A percentile compares a stretch with the other conserved stretches of the same genome.
Conservation (phyloP, 2,113 vertebrate genomes). For the Alexandromys fortis region DNA sequence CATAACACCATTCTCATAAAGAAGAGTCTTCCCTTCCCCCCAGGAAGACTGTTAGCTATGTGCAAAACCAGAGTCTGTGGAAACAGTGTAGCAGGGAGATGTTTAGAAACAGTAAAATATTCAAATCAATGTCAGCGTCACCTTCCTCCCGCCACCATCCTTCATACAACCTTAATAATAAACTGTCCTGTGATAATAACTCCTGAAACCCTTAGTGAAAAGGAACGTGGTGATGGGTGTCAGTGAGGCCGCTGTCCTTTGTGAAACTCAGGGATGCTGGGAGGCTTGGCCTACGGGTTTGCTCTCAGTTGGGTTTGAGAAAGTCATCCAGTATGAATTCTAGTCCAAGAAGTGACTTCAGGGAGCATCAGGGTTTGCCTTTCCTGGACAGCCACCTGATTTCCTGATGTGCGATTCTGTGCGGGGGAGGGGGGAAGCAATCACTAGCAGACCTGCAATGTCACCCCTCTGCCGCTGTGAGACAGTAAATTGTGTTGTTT, state of each 20-base stretch:
- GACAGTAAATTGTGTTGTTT: background rate
- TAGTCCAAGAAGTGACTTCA: background rate
- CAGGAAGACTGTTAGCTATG: background rate
- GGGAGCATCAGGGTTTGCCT: background rate
- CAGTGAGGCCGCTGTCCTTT: background rate
- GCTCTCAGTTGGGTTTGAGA: background rate
- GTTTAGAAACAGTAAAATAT: background rate
- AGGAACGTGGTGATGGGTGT: no score
- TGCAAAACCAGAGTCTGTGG: background rate
- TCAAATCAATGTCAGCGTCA: background rate
- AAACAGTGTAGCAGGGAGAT: background rate
- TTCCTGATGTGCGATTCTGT: background rate
- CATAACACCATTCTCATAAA: background rate
- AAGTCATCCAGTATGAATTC: background rate
- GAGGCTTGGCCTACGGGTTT: background rate
- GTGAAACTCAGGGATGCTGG: background rate
- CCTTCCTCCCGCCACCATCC: background rate
- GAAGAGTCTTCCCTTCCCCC: background rate
- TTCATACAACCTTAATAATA: background rate
- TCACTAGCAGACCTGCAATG: background rate
- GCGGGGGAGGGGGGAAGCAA: background rate
- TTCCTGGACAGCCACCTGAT: background rate
- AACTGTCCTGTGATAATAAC: background rate
- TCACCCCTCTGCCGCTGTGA: background rate
- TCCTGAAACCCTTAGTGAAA: background rate